Percentiles rank a stretch among this genome's conserved stretches.
Conservation (phyloP, 2,113 vertebrate species). For the Bujurquina vittata region DNA sequence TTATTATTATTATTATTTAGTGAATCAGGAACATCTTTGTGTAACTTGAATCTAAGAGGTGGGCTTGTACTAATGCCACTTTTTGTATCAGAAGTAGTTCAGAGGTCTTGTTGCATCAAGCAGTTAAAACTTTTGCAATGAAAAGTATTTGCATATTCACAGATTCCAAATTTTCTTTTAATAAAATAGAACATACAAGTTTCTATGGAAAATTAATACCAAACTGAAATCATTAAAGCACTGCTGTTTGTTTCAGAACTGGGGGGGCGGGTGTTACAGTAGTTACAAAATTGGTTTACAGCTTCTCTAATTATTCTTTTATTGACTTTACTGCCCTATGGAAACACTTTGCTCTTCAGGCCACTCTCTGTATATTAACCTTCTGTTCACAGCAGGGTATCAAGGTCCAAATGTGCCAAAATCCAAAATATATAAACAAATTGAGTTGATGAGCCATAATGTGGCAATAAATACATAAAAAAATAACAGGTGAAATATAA, state of each 20-base stretch:
- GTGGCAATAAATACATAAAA: background rate
- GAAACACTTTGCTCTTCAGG: background rate
- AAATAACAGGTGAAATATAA: too few species aligned
- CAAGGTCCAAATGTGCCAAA: too few species aligned
- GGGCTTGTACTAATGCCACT: background rate
- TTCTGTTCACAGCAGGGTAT: background rate
- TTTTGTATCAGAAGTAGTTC: background rate
- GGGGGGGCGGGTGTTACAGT: background rate
- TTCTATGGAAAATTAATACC: background rate
- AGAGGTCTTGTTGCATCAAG: background rate
- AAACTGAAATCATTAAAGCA: background rate
- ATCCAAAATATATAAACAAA: background rate
- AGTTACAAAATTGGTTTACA: background rate
- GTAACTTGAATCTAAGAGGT: background rate
- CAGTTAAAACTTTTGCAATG: background rate
- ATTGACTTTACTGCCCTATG: background rate
- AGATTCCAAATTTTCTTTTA: background rate
- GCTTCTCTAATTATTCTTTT: background rate
- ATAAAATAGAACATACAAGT: background rate
- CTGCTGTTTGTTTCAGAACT: background rate
- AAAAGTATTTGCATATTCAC: background rate
- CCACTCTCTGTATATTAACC: background rate
- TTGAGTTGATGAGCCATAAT: too few species aligned
- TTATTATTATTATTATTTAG: too few species aligned
- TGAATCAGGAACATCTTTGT: background rate